A percentile compares a stretch with the other conserved stretches of the same genome.
Conservation (phyloP, 1,140 invertebrate species). For the Drosophila simulans region DNA sequence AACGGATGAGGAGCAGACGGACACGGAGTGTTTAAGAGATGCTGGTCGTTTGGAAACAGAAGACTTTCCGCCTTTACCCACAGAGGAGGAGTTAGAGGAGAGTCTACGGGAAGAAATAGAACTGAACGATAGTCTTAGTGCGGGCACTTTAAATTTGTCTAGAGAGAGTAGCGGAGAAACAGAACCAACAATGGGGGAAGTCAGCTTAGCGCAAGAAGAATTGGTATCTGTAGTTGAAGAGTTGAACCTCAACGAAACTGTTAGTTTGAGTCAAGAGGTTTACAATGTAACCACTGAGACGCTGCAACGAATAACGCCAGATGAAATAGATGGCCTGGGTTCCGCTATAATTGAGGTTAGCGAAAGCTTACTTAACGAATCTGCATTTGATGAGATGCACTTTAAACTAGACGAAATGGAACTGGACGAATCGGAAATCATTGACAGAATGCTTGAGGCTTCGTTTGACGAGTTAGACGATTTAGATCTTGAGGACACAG, state of each 20-base stretch:
- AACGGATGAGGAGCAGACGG: constrained; percentile 29
- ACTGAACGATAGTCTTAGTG: constrained; percentile 12
- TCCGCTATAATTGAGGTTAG: constrained; percentile 23
- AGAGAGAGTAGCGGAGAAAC: constrained; percentile 16
- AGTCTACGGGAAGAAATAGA: constrained; percentile 62
- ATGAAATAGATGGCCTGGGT: constrained; percentile 14
- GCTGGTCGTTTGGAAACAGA: neutral
- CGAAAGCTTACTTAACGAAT: constrained; percentile 15
- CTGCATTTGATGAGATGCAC: constrained; percentile 6
- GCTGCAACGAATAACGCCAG: neutral
- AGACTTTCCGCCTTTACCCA: constrained; percentile 72
- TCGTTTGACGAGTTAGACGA: constrained; percentile 21
- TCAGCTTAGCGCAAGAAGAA: neutral
- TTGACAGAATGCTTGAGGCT: constrained; percentile 20
- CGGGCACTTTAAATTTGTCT: neutral
- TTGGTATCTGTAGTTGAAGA: neutral
- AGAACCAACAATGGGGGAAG: constrained; percentile 1
- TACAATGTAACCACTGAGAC: constrained; percentile 43
- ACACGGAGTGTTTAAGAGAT: constrained; percentile 12
- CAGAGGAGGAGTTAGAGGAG: constrained; percentile 67
- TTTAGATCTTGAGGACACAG: neutral
- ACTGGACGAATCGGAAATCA: constrained; percentile 27
- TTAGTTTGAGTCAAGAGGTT: constrained; percentile 36
- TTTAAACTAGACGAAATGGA: constrained; percentile 3
- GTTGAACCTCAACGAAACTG: constrained; percentile 22